These are phyloP conservation scores for Aptenodytes forsteri DNA, from an alignment of 2,113 vertebrate genomes.

Conservation along the genomic window DNA sequence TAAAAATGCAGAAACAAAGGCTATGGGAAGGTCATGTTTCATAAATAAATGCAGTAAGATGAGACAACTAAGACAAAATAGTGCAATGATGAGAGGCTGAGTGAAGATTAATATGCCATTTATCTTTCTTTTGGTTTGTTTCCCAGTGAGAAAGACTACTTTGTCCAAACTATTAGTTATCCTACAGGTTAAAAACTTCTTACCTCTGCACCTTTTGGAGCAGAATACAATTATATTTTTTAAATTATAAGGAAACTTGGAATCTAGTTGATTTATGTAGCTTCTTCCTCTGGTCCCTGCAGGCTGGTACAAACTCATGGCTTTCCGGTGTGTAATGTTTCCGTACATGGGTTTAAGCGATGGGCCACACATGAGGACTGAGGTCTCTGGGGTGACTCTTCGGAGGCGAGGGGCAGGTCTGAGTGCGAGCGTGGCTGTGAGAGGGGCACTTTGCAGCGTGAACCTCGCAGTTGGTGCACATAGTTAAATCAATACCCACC, in stretches of 20 bases:
- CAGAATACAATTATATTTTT: neutral
- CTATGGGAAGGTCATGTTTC: neutral
- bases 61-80: neutral
- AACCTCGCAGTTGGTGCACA: neutral
- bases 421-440: neutral
- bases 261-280: neutral
- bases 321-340: neutral
- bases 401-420: neutral
- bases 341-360: neutral
- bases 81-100: neutral
- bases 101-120: neutral
- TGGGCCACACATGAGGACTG: neutral
- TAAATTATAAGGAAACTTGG: neutral
- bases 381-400: neutral
- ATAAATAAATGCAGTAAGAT: neutral
- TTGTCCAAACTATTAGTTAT: neutral
- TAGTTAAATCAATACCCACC: neutral
- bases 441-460: neutral
- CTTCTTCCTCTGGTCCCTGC: neutral
- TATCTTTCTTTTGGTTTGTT: neutral
- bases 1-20: neutral
- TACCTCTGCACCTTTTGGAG: neutral
- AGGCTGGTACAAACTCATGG: neutral
- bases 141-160: neutral
- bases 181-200: neutral